Evolutionary conservation across 2,888 invertebrate genomes (phyloP).

Genomic region (Ormia ochracea): DNA sequence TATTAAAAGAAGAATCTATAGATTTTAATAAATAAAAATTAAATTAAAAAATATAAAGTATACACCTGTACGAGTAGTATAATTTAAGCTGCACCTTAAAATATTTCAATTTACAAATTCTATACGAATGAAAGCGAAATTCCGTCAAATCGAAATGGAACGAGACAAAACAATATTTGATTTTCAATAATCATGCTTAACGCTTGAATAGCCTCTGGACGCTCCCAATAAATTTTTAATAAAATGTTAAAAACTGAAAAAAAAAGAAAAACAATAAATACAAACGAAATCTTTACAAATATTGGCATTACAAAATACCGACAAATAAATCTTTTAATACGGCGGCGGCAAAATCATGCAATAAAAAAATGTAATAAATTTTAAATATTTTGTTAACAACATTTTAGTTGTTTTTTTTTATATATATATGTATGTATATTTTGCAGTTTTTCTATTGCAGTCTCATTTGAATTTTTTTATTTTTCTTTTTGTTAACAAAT

Average conservation of each 20-base stretch:
- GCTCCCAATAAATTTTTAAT: constrained; percentile 72
- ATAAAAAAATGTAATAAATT: constrained; percentile 54
- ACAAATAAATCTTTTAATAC: constrained; percentile 50
- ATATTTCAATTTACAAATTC: constrained; percentile 37
- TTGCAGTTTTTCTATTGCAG: constrained; percentile 5
- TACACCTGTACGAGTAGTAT: constrained; percentile 57
- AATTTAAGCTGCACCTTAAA: constrained; percentile 55
- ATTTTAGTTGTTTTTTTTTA: constrained; percentile 35
- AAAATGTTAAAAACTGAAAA: no score
- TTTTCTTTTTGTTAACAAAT: constrained; percentile 42
- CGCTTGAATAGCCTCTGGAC: constrained; percentile 70
- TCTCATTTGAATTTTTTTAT: constrained; percentile 17
- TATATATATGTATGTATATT: no score
- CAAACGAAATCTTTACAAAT: constrained; percentile 37
- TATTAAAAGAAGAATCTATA: neutral
- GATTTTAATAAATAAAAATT: constrained; percentile 51
- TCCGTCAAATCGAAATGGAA: constrained; percentile 47
- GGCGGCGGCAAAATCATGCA: constrained; percentile 23
- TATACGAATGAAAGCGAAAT: constrained; percentile 33
- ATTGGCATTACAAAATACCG: constrained; percentile 60
- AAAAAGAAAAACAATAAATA: no score
- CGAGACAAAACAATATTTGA: constrained; percentile 64
- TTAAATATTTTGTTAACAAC: constrained; percentile 62
- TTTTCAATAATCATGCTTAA: constrained; percentile 72
- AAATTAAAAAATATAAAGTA: neutral